A percentile compares a stretch with the other conserved stretches of the same genome.
Evolutionary conservation across 2,888 invertebrate species (phyloP).

Genomic region (Cosmia pyralina): DNA sequence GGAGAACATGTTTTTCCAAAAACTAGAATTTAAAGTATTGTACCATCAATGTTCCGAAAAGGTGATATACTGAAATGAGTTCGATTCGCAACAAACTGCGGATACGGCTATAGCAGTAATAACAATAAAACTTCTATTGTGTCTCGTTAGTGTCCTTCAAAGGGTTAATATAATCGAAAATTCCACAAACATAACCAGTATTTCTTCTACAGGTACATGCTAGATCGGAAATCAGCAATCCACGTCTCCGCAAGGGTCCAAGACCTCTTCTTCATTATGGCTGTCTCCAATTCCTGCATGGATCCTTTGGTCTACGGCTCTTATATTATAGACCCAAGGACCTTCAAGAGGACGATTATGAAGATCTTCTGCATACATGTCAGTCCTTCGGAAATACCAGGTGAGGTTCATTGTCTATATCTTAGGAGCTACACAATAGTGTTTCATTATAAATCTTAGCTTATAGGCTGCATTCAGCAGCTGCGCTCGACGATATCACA

Average conservation of each 20-base stretch:
- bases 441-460: too few relatives aligned
- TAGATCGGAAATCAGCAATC: slow-evolving; percentile 92
- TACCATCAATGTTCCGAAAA: too few relatives aligned
- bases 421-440: too few relatives aligned
- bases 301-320: slow-evolving; percentile 95
- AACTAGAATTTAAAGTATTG: too few relatives aligned
- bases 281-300: slow-evolving; percentile 95
- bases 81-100: too few relatives aligned
- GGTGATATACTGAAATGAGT: too few relatives aligned
- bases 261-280: slow-evolving; percentile 94
- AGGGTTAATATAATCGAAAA: neutral
- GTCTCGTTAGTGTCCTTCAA: too few relatives aligned
- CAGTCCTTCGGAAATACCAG: slow-evolving; percentile 73
- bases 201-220: slow-evolving; percentile 91
- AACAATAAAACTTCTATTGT: too few relatives aligned
- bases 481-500: too few relatives aligned
- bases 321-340: slow-evolving; percentile 90
- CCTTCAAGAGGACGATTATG: slow-evolving; percentile 72
- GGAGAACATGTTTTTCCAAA: too few relatives aligned
- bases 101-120: too few relatives aligned
- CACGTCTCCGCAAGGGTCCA: slow-evolving; percentile 92
- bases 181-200: neutral
- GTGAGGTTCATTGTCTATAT: slow-evolving; percentile 63
- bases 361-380: slow-evolving; percentile 79
- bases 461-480: neutral